phyloP scores from a whole-genome alignment of 2,888 invertebrate genomes.

The Augiades crinisus region DNA sequence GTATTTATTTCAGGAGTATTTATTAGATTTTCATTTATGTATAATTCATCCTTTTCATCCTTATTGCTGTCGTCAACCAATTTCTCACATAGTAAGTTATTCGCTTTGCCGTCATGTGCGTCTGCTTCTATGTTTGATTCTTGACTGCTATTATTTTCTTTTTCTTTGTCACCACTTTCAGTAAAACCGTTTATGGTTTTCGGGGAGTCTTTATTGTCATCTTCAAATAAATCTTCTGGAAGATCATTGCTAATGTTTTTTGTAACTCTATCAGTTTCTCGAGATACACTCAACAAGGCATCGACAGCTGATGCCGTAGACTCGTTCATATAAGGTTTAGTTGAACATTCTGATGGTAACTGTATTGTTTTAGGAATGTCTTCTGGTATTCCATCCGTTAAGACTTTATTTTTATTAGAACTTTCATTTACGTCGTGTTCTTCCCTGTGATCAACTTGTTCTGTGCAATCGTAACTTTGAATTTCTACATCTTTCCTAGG shows the following conservation, averaged over 20 bases:
- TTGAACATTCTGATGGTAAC: conserved; percentile 34
- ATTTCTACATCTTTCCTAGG: conserved; percentile 24
- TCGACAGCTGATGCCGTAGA: conserved; percentile 74
- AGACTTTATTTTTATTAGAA: background rate
- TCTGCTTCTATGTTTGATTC: background rate
- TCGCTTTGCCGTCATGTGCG: background rate
- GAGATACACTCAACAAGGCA: conserved; percentile 67
- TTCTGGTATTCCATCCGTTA: background rate
- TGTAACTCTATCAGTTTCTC: conserved; percentile 68
- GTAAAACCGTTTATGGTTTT: conserved; percentile 45
- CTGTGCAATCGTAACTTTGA: background rate
- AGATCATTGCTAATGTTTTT: conserved; percentile 64
- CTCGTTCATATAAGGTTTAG: conserved; percentile 59
- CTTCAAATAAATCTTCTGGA: conserved; percentile 73
- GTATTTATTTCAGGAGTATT: background rate
- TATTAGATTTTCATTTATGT: conserved; percentile 1
- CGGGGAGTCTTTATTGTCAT: conserved; percentile 57
- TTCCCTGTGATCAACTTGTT: conserved; percentile 2
- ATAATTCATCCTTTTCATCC: background rate
- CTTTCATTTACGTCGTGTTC: background rate
- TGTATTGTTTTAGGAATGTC: background rate
- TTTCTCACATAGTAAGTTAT: conserved; percentile 1
- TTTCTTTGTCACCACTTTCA: conserved; percentile 36
- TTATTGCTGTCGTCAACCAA: background rate
- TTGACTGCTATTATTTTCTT: conserved; percentile 31